Percentiles rank a stretch among this genome's conserved stretches.
Conservation (phyloP, 2,797 vertebrate species). For the Astyanax mexicanus region DNA sequence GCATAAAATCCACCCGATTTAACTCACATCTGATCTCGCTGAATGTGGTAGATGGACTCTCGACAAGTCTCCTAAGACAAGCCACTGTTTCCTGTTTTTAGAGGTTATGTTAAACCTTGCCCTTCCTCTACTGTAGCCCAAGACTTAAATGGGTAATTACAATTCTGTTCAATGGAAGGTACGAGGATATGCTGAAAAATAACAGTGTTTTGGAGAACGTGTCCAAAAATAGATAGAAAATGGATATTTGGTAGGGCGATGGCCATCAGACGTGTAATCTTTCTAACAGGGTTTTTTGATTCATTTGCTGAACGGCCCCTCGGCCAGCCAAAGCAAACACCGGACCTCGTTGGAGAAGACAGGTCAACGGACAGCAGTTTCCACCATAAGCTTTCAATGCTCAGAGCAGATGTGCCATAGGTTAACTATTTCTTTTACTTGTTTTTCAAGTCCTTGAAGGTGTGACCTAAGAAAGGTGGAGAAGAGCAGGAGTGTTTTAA, state of each 20-base stretch:
- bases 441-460: constrained; percentile 44
- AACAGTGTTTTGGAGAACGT: constrained; percentile 1
- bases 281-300: constrained; percentile 50
- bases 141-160: constrained; percentile 46
- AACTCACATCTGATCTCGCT: constrained; percentile 13
- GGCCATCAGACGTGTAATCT: constrained; percentile 50
- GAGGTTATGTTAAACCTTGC: constrained; percentile 43
- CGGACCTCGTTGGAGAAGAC: constrained; percentile 46
- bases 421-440: constrained; percentile 40
- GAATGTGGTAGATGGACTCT: constrained; percentile 17
- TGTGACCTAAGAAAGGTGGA: constrained; percentile 61
- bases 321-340: constrained; percentile 49
- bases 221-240: constrained; percentile 53
- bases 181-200: constrained; percentile 27
- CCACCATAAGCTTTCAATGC: constrained; percentile 48
- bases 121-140: constrained; percentile 27
- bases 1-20: constrained; percentile 29
- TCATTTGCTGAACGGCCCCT: constrained; percentile 41
- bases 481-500: constrained; percentile 46
- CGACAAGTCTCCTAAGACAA: constrained; percentile 36
- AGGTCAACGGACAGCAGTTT: constrained; percentile 56
- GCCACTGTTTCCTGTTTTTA: constrained; percentile 25
- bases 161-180: constrained; percentile 36
- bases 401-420: constrained; percentile 50
- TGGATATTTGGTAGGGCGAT: constrained; percentile 29